Conservation (phyloP, 2,888 invertebrate species). For the Cheiracanthium punctorium region DNA sequence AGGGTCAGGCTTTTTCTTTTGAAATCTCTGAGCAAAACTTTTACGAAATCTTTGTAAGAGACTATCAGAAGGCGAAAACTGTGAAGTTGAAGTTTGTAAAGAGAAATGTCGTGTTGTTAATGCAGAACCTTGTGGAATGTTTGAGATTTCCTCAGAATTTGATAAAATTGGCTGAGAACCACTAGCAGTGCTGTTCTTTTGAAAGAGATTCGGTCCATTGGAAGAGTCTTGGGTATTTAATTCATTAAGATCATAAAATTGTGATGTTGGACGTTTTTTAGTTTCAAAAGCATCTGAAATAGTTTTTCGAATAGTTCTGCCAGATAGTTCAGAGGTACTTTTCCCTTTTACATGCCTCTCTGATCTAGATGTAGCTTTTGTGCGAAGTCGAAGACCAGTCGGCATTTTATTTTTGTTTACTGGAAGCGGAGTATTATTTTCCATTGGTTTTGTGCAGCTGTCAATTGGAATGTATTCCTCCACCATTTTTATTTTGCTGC, state of each 20-base stretch:
- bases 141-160: conserved; percentile 29
- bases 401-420: conserved; percentile 37
- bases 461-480: conserved; percentile 48
- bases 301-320: conserved; percentile 17
- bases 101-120: conserved; percentile 25
- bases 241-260: conserved; percentile 57
- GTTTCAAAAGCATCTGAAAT: background rate
- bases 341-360: conserved; percentile 60
- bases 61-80: conserved; percentile 77
- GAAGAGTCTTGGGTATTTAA: conserved; percentile 9
- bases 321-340: conserved; percentile 58
- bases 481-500: conserved; percentile 31
- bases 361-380: conserved; percentile 48
- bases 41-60: conserved; percentile 84
- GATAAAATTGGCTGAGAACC: conserved; percentile 51
- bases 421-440: conserved; percentile 16
- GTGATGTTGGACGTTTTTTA: conserved; percentile 59
- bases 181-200: conserved; percentile 27
- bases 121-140: conserved; percentile 16
- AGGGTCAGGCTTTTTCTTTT: conserved; percentile 76
- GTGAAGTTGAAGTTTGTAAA: conserved; percentile 57
- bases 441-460: conserved; percentile 20
- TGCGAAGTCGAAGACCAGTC: conserved; percentile 38
- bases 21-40: conserved; percentile 81
- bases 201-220: conserved; percentile 27